Conservation (phyloP, 1,140 invertebrate genomes). For the Periplaneta americana region DNA sequence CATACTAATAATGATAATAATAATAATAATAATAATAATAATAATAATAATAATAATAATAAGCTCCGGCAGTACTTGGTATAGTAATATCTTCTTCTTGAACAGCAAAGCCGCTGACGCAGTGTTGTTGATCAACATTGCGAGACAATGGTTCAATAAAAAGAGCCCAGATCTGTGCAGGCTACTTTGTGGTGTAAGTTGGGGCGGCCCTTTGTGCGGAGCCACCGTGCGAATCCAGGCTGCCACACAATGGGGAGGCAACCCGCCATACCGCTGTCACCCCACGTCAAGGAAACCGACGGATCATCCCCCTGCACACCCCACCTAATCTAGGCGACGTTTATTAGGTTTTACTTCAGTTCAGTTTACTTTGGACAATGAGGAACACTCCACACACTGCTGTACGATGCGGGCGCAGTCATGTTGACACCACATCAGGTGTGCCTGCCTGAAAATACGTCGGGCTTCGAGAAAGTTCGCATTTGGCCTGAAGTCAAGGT, state of each 20-base stretch:
- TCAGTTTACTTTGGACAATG: no score
- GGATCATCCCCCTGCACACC: background rate
- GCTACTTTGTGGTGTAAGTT: background rate
- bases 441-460: no score
- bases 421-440: no score
- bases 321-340: background rate
- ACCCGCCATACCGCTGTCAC: background rate
- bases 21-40: background rate
- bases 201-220: background rate
- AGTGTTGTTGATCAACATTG: no score
- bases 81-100: no score
- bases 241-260: background rate
- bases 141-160: no score
- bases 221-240: background rate
- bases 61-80: no score
- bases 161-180: background rate
- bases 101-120: no score
- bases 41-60: background rate
- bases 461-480: no score
- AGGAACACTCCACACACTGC: no score
- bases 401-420: no score
- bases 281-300: background rate
- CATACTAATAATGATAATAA: background rate
- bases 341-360: background rate
- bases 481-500: no score